These are phyloP conservation scores for Drosophila ananassae DNA, from an alignment of 1,140 invertebrate species.

Conservation along the genomic window DNA sequence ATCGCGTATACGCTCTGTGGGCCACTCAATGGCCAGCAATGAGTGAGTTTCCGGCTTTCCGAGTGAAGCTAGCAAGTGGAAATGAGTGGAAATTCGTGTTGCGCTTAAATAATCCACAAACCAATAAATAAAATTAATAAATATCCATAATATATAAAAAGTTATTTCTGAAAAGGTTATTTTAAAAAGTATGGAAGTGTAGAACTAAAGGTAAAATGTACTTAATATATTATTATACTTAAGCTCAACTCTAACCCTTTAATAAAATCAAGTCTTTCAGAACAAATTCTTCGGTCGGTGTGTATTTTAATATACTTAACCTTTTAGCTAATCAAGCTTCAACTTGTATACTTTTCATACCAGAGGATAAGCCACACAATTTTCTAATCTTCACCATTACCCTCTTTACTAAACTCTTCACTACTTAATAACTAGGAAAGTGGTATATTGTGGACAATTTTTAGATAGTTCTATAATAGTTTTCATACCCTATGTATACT, in stretches of 20 bases:
- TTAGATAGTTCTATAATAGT: conserved; percentile 4
- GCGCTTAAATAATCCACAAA: neutral
- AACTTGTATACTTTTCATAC: conserved; percentile 7
- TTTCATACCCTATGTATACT: too few species aligned
- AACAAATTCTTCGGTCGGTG: too few species aligned
- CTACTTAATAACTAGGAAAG: neutral
- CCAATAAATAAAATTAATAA: conserved; percentile 9
- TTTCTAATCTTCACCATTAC: conserved; percentile 50
- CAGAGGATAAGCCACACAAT: conserved; percentile 23
- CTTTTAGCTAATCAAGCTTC: conserved; percentile 32
- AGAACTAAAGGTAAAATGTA: too few species aligned
- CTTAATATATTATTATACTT: too few species aligned
- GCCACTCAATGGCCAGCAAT: conserved; percentile 24
- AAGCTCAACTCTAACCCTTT: too few species aligned
- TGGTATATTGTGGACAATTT: neutral
- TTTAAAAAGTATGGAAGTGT: too few species aligned
- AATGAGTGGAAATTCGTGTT: conserved; percentile 20
- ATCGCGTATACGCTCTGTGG: conserved; percentile 23
- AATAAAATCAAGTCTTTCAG: too few species aligned
- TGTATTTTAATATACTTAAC: neutral
- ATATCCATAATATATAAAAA: neutral
- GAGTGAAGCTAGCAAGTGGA: neutral
- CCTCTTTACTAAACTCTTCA: neutral
- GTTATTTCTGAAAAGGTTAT: too few species aligned
- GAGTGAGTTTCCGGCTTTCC: conserved; percentile 19